Percentiles rank a stretch among this genome's conserved stretches.
Conservation (phyloP, 2,113 vertebrate genomes). For the Hippopotamus amphibius region DNA sequence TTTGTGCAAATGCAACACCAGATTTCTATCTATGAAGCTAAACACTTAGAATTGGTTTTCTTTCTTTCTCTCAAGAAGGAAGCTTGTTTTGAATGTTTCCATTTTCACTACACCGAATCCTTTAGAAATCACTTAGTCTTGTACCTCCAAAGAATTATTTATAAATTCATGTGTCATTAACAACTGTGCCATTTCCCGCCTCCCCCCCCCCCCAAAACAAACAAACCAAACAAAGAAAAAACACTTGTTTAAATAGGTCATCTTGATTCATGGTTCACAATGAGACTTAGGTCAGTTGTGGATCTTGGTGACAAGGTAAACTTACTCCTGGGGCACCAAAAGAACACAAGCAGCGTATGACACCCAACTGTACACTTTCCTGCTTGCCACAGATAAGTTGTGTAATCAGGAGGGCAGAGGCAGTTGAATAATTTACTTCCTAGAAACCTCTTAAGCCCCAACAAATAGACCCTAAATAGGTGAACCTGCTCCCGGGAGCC, state of each 20-base stretch:
- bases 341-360: not conserved
- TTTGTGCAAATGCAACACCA: not conserved
- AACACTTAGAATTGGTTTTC: not conserved
- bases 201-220: too few relatives aligned
- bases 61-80: not conserved
- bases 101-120: not conserved
- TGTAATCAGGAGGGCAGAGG: not conserved
- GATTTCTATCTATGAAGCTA: not conserved
- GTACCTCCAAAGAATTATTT: not conserved
- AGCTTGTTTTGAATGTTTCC: not conserved
- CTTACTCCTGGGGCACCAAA: not conserved
- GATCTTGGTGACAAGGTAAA: not conserved
- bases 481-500: not conserved
- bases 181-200: not conserved
- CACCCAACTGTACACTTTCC: not conserved
- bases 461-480: not conserved
- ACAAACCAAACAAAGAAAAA: not conserved
- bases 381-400: not conserved
- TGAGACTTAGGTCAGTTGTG: not conserved
- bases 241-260: not conserved
- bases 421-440: not conserved
- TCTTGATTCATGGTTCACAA: not conserved
- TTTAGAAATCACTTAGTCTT: conserved; percentile 1
- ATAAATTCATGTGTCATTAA: not conserved
- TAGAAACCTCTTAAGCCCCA: not conserved